phyloP scores from a whole-genome alignment of 2,113 vertebrate species.

The Prionailurus viverrinus region DNA sequence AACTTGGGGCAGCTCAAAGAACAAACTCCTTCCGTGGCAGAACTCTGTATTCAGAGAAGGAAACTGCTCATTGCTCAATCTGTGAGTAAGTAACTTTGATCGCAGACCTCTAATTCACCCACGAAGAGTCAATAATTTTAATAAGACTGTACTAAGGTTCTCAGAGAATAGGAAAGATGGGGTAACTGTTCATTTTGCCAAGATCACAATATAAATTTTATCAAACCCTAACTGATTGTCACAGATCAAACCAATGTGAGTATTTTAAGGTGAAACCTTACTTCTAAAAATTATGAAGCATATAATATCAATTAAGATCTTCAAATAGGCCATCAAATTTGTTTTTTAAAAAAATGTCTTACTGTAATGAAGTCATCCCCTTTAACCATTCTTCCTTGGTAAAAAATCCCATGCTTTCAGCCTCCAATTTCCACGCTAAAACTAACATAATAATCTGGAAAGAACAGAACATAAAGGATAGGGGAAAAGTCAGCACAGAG shows the following conservation, averaged over 20 bases:
- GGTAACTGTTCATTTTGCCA: constrained; percentile 40
- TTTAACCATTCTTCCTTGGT: constrained; percentile 99
- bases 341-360: constrained; percentile 87
- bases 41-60: not conserved
- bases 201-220: constrained; percentile 44
- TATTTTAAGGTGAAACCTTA: constrained; percentile 71
- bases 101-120: not conserved
- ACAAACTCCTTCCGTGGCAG: not conserved
- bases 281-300: constrained; percentile 74
- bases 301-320: constrained; percentile 76
- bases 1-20: not conserved
- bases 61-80: not conserved
- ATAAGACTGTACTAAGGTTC: not conserved
- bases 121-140: constrained; percentile 51
- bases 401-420: constrained; percentile 98
- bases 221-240: constrained; percentile 47
- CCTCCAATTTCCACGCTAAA: constrained; percentile 98
- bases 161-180: constrained; percentile 44
- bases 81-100: not conserved
- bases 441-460: constrained; percentile 98
- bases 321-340: constrained; percentile 82
- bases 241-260: constrained; percentile 60
- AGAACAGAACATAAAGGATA: constrained; percentile 81
- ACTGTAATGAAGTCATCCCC: constrained; percentile 98
- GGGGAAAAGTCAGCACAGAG: constrained; percentile 71